Base-by-base conservation (phyloP, 2,888 invertebrate genomes). In the Tenthredo mesomela region DNA sequence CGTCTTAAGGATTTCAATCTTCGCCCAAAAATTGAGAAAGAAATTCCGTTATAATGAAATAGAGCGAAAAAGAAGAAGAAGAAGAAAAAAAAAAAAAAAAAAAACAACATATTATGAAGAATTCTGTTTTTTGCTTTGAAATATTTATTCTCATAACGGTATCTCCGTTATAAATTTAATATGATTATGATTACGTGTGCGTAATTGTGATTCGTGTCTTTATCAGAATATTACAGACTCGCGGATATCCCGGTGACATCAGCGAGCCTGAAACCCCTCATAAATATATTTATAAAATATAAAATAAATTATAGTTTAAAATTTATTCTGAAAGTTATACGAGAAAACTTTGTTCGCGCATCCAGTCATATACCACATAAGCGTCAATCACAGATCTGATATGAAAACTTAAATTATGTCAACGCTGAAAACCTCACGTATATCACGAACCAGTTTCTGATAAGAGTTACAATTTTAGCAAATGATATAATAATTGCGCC, bases 1-100 rank as follows among this genome's bases (percentile, higher is more conserved):
- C 65, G 54, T n/a, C 54, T 54, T n/a, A n/a, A 54, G 54, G n/a
- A n/a, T 54, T 54, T 54, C n/a, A 54, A 54, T 54, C n/a, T 54
- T n/a, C 54, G 54, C 0, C n/a, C 25, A 5, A 61, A 61, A 61
- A 61, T 47, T 54, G 54, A n/a, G 25, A 1, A 61, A 61, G 21
- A 25, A 61, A 61, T 61, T 61, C 25, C 25, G 61, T 61, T 3
- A 61, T 25, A 21, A 61, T 9, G 21, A 25, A 61, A 47, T 12
- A 10, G 21, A n/a, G 9, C 2, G 15, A n/a, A 12, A 54, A 18
- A n/a, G 15, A 18, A n/a, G 1, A 1, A 9, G 21, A 58, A 2
- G 2, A 29, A 29, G 29, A 12, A 54, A 18, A n/a, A n/a, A 18
- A 7, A 1, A 0, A 9, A 58, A 21, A 58, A n/a, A n/a, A 58